Conservation (phyloP, 2,888 invertebrate genomes). For the Stegophylla sp. region DNA sequence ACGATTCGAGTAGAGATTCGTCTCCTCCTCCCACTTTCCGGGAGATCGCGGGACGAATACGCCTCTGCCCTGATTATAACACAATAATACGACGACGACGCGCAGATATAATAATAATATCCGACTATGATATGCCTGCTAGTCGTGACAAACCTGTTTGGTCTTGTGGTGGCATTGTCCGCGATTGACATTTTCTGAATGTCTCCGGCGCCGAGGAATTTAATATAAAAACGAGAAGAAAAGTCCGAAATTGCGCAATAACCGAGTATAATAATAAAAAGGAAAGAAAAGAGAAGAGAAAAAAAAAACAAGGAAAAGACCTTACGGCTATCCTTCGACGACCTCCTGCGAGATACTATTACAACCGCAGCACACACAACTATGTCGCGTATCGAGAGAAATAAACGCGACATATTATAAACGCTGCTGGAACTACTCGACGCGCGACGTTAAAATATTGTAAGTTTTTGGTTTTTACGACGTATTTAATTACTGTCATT, state of each 20-base stretch:
- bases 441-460: slow-evolving; percentile 11
- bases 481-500: slow-evolving; percentile 26
- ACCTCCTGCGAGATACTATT: too few relatives aligned
- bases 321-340: neutral
- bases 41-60: too few relatives aligned
- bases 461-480: slow-evolving; percentile 26
- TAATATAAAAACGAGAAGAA: slow-evolving; percentile 35
- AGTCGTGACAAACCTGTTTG: slow-evolving; percentile 46
- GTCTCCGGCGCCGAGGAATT: slow-evolving; percentile 30
- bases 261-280: neutral
- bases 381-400: neutral
- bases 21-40: too few relatives aligned
- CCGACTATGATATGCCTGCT: too few relatives aligned
- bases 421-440: neutral
- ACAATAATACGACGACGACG: too few relatives aligned
- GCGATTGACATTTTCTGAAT: slow-evolving; percentile 28
- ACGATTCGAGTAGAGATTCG: too few relatives aligned
- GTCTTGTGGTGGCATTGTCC: neutral
- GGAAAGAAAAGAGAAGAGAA: neutral
- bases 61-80: too few relatives aligned
- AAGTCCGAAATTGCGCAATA: neutral
- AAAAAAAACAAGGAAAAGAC: neutral
- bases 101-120: too few relatives aligned
- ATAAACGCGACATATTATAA: neutral
- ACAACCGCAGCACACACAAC: neutral